Conservation (phyloP, 2,797 vertebrate genomes). For the Myotis planiceps region DNA sequence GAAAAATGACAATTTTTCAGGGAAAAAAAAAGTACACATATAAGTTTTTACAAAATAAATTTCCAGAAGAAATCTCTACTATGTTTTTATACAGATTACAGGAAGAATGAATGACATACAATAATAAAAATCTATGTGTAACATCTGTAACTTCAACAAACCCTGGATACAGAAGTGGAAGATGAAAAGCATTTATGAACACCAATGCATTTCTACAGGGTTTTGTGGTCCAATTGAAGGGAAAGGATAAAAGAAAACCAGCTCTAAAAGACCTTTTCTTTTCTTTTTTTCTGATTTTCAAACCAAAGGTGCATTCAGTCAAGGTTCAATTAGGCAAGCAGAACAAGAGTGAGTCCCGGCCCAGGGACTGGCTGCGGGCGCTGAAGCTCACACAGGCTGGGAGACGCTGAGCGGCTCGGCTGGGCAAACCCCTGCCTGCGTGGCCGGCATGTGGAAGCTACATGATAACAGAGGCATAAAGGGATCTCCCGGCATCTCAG, state of each 20-base stretch:
- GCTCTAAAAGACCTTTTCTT: background rate
- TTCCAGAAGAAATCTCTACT: background rate
- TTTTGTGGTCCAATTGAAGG: background rate
- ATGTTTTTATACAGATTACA: background rate
- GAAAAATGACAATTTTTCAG: background rate
- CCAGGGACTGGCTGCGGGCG: background rate
- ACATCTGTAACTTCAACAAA: background rate
- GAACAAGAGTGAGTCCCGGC: background rate
- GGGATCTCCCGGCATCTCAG: background rate
- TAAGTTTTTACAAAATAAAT: background rate
- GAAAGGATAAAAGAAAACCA: background rate
- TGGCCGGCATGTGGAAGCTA: background rate
- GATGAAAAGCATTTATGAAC: background rate
- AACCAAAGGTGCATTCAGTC: background rate
- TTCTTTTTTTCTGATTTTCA: background rate
- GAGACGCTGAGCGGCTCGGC: background rate
- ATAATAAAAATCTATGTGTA: background rate
- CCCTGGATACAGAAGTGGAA: background rate
- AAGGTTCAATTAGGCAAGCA: background rate
- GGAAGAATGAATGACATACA: background rate
- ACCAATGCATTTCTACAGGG: background rate
- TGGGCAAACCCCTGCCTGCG: background rate
- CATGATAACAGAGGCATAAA: background rate
- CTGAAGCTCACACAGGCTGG: background rate
- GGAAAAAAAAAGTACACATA: background rate